Conservation (phyloP, 2,797 vertebrate genomes). For the Tenualosa thibaudeaui region DNA sequence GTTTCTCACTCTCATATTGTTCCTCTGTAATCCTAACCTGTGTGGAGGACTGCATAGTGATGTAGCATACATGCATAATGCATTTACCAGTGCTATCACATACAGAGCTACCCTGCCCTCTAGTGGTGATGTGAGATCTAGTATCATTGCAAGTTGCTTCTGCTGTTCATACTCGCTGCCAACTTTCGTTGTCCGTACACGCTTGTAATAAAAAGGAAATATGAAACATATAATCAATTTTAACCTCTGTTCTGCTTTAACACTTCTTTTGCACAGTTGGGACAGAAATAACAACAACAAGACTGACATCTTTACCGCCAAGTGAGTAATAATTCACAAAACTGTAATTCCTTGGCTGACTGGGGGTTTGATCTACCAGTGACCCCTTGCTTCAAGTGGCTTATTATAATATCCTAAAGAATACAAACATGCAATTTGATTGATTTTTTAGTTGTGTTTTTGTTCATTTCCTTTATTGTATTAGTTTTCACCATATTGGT, state of each 20-base stretch:
- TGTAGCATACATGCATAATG: neutral
- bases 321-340: conserved; percentile 78
- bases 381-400: neutral
- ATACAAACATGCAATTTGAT: neutral
- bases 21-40: neutral
- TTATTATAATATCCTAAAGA: neutral
- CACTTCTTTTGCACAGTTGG: conserved; percentile 73
- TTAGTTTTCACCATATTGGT: neutral
- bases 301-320: conserved; percentile 91
- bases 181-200: neutral
- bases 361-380: neutral
- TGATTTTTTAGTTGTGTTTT: neutral
- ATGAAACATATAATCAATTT: conserved; percentile 17
- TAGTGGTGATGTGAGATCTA: neutral
- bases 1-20: neutral
- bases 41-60: neutral
- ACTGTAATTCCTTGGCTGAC: neutral
- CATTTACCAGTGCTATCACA: no score
- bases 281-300: conserved; percentile 82
- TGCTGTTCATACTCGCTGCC: neutral
- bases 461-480: neutral
- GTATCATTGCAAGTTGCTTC: neutral
- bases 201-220: no score
- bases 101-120: neutral
- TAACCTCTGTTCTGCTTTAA: conserved; percentile 26